Conservation (phyloP, 2,113 vertebrate species). For the Casuarius casuarius region DNA sequence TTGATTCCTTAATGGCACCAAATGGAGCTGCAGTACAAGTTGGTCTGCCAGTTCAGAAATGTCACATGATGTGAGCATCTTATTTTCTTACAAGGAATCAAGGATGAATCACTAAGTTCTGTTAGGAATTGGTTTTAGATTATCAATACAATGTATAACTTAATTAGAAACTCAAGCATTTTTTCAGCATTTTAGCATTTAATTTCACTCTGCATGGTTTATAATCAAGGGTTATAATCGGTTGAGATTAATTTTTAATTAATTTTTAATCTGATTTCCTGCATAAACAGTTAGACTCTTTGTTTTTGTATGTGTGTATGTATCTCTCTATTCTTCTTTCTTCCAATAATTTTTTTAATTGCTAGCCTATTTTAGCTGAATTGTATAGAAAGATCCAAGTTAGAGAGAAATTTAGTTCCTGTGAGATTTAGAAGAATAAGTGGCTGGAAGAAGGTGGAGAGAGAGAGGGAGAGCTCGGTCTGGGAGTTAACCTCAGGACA, state of each 20-base stretch:
- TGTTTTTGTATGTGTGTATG: not conserved
- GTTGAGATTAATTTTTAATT: not conserved
- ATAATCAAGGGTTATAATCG: not conserved
- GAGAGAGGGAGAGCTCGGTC: not conserved
- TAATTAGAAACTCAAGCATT: not conserved
- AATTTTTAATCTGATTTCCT: not conserved
- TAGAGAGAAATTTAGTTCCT: not conserved
- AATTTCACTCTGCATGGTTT: not conserved
- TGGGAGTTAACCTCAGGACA: not conserved
- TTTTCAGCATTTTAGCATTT: not conserved
- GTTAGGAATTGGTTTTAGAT: slow-evolving; percentile 14
- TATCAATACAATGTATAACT: not conserved
- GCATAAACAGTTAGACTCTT: not conserved
- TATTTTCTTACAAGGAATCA: slow-evolving; percentile 1
- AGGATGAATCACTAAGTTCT: slow-evolving; percentile 30
- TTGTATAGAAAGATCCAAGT: not conserved
- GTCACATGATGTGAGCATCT: slow-evolving; percentile 5
- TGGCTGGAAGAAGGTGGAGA: not conserved
- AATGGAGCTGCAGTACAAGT: slow-evolving; percentile 27
- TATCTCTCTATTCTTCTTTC: not conserved
- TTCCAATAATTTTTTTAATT: not conserved
- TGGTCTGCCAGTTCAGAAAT: slow-evolving; percentile 30
- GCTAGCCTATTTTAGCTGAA: not conserved
- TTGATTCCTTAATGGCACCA: slow-evolving; percentile 41
- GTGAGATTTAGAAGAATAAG: not conserved